Conservation (phyloP, 2,888 invertebrate species). For the Punctoribates punctum region DNA sequence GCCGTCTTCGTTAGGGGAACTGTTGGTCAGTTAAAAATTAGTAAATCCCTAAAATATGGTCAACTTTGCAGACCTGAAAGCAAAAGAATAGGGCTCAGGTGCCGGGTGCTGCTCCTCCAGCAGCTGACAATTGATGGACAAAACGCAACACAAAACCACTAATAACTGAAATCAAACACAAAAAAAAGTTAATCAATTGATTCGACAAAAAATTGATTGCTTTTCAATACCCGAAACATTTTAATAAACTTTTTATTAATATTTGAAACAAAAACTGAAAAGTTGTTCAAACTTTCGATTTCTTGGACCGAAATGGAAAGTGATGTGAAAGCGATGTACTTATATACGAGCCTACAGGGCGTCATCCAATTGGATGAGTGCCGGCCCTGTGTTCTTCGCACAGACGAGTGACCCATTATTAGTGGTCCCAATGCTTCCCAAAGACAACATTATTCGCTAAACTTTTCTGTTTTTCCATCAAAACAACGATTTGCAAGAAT, state of each 20-base stretch:
- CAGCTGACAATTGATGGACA: conserved; percentile 3
- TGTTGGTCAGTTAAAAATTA: not conserved
- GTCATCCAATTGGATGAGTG: conserved; percentile 16
- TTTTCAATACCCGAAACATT: conserved; percentile 7
- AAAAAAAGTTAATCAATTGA: not conserved
- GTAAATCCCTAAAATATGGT: not conserved
- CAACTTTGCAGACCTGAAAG: conserved; percentile 27
- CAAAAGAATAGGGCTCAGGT: conserved; percentile 39
- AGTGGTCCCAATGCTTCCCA: not conserved
- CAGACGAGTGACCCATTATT: conserved; percentile 14
- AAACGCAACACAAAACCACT: conserved; percentile 2
- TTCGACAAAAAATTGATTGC: not conserved
- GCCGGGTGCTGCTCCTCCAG: conserved; percentile 40
- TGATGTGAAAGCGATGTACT: not conserved
- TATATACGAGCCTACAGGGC: conserved; percentile 32
- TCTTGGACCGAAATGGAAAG: conserved; percentile 25
- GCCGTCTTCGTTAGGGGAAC: conserved; percentile 40
- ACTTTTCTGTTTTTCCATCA: conserved; percentile 4
- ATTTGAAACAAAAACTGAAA: too few species aligned
- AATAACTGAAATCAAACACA: not conserved
- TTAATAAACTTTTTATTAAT: not conserved
- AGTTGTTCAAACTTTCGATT: not conserved
- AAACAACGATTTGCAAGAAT: not conserved
- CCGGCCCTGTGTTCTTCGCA: conserved; percentile 13
- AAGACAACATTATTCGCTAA: too few species aligned